Evolutionary conservation across 2,888 invertebrate species (phyloP).

Genomic region (Ecdyonurus torrentis): DNA sequence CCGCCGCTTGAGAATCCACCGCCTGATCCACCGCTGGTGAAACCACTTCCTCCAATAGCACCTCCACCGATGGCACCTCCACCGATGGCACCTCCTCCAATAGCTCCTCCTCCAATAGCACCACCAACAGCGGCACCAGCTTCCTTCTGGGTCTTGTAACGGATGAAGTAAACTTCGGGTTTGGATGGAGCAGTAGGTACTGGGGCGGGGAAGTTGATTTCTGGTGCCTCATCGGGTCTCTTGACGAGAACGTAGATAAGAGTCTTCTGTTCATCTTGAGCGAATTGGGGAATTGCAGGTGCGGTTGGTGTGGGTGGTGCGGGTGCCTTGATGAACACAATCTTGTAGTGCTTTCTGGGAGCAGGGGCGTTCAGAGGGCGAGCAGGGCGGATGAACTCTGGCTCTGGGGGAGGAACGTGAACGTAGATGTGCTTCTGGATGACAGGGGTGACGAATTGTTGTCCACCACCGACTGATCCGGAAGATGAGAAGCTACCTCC

Average conservation of each 20-base stretch:
- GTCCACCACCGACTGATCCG: constrained; percentile 18
- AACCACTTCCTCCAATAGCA: constrained; percentile 17
- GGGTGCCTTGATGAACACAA: constrained; percentile 85
- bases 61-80: constrained; percentile 25
- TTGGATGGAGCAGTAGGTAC: constrained; percentile 72
- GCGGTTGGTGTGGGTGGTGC: constrained; percentile 66
- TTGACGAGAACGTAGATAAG: constrained; percentile 77
- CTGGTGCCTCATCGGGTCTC: constrained; percentile 71
- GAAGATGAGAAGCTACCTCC: constrained; percentile 22
- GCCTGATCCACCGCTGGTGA: constrained; percentile 20
- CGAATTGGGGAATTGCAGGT: constrained; percentile 61
- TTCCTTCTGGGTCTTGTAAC: constrained; percentile 50
- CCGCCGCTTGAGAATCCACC: neutral
- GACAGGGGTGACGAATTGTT: constrained; percentile 34
- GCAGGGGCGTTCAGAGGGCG: constrained; percentile 47
- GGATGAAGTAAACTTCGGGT: constrained; percentile 82
- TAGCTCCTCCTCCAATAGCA: constrained; percentile 20
- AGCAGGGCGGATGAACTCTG: constrained; percentile 43
- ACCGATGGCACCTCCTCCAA: constrained; percentile 24
- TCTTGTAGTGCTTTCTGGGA: constrained; percentile 78
- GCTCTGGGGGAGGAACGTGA: constrained; percentile 77
- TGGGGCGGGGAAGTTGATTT: constrained; percentile 57
- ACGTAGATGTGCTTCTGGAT: constrained; percentile 81
- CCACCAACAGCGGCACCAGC: constrained; percentile 15
- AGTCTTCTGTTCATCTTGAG: constrained; percentile 66